phyloP scores from a whole-genome alignment of 2,797 vertebrate genomes.

The Pipistrellus nathusii region DNA sequence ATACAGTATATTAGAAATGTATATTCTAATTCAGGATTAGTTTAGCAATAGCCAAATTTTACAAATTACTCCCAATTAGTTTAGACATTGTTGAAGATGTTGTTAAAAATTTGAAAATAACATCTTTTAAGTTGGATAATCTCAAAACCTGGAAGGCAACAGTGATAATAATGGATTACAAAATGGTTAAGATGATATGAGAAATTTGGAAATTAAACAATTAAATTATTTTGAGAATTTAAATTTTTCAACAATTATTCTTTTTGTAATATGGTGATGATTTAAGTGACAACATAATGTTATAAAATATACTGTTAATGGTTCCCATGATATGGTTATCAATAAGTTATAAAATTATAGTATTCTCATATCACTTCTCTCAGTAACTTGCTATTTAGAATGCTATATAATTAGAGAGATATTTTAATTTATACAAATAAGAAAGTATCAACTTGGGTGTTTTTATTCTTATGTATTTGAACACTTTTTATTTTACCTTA shows the following conservation, averaged over 20 bases:
- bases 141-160: background rate
- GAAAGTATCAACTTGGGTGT: background rate
- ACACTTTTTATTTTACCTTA: background rate
- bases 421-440: constrained; percentile 6
- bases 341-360: background rate
- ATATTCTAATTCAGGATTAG: background rate
- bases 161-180: background rate
- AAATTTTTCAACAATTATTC: constrained; percentile 7
- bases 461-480: background rate
- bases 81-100: background rate
- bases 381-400: background rate
- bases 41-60: background rate
- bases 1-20: background rate
- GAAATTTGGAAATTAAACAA: background rate
- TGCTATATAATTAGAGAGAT: background rate
- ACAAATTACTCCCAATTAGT: background rate
- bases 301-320: background rate
- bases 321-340: background rate
- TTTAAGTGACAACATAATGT: background rate
- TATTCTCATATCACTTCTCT: background rate
- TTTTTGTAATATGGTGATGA: background rate
- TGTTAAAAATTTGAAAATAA: background rate
- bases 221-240: background rate
- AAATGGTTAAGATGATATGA: background rate
- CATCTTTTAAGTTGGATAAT: background rate